A percentile compares a stretch with the other conserved stretches of the same genome.
Evolutionary conservation across 2,113 vertebrate species (phyloP).

Genomic region (Procapra przewalskii): DNA sequence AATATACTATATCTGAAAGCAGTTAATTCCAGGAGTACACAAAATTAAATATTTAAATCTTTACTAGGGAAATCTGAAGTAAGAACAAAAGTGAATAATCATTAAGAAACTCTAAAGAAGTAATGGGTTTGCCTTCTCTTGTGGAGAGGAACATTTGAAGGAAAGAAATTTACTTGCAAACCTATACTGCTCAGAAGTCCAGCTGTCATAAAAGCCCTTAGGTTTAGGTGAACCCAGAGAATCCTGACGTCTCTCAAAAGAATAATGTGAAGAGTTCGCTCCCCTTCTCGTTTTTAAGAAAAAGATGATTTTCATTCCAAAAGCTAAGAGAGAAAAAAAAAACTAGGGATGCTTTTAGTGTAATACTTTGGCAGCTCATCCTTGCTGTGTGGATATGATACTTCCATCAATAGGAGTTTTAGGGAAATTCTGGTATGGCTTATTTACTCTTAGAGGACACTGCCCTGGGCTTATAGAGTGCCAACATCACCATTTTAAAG

Average conservation of each 20-base stretch:
- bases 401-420: not conserved
- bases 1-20: not conserved
- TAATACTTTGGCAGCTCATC: not conserved
- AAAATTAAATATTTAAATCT: conserved; percentile 24
- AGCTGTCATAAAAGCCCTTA: not conserved
- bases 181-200: rapidly evolving
- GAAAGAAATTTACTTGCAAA: not conserved
- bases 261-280: not conserved
- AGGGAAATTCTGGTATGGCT: not conserved
- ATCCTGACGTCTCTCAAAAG: not conserved
- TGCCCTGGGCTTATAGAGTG: rapidly evolving
- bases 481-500: not conserved
- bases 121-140: not conserved
- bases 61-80: not conserved
- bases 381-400: not conserved
- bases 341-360: not conserved
- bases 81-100: not conserved
- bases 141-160: not conserved
- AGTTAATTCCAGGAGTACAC: not conserved
- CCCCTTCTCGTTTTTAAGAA: not conserved
- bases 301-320: not conserved
- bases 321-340: not conserved
- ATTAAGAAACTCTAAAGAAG: not conserved
- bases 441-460: not conserved
- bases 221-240: not conserved